Evolutionary conservation across 2,113 vertebrate species (phyloP).

Genomic region (Mixornis gularis): DNA sequence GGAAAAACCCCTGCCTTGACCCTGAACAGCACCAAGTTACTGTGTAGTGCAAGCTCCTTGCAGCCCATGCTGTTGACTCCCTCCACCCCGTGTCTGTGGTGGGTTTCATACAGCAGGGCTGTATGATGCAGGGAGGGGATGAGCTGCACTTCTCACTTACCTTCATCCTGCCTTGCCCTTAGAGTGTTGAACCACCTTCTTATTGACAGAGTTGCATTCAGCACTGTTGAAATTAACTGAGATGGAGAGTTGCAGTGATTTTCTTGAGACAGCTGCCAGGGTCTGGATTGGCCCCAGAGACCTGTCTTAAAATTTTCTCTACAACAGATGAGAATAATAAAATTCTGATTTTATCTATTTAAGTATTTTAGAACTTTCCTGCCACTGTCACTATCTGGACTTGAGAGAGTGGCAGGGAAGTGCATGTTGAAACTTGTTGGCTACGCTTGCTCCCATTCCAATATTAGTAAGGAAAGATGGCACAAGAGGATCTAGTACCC

Average conservation of each 20-base stretch:
- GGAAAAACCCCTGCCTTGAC: neutral
- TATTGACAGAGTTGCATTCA: neutral
- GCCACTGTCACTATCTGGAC: neutral
- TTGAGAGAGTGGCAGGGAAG: neutral
- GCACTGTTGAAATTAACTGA: neutral
- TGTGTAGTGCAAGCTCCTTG: neutral
- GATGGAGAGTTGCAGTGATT: neutral
- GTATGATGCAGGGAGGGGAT: neutral
- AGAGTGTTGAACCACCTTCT: neutral
- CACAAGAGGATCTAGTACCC: neutral
- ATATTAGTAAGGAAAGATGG: neutral
- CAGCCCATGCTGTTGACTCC: neutral
- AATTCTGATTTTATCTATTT: neutral
- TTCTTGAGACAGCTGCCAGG: neutral
- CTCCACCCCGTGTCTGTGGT: accelerated
- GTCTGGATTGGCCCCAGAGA: neutral
- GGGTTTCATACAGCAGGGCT: neutral
- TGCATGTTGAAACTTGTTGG: neutral
- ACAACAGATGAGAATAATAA: neutral
- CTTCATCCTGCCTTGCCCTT: neutral
- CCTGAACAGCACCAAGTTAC: neutral
- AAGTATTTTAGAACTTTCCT: neutral
- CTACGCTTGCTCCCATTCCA: neutral
- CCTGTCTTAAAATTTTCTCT: neutral
- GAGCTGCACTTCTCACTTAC: neutral